Conservation (phyloP, 2,797 vertebrate species). For the Sardinella longiceps region DNA sequence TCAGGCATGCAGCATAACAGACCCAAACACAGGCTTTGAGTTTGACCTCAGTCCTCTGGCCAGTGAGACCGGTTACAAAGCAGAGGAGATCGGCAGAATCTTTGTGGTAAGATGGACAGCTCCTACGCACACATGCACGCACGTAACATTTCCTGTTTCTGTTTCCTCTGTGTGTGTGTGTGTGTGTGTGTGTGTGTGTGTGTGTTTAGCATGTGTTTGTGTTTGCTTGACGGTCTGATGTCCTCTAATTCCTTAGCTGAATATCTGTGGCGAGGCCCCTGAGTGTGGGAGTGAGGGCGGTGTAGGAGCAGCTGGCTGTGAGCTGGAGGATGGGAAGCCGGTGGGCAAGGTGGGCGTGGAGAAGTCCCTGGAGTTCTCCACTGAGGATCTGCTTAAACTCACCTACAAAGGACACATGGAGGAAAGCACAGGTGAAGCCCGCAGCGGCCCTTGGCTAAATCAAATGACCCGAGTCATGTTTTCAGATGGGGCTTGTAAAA, state of each 20-base stretch:
- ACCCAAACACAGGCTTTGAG: conserved; percentile 87
- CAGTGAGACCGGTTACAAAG: conserved; percentile 70
- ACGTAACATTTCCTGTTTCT: too few species aligned
- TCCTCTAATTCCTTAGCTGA: conserved; percentile 82
- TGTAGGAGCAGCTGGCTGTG: conserved; percentile 77
- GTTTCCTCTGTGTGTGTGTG: neutral
- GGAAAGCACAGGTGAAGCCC: conserved; percentile 69
- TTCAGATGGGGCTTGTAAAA: neutral
- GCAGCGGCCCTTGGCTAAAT: neutral
- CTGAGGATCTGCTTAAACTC: conserved; percentile 82
- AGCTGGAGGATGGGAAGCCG: conserved; percentile 65
- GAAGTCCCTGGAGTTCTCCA: conserved; percentile 82
- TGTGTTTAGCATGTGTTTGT: neutral
- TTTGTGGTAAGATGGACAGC: conserved; percentile 80
- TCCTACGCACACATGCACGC: too few species aligned
- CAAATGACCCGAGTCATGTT: neutral
- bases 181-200: too few species aligned
- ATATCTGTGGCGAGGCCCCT: conserved; percentile 79
- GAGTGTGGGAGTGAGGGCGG: conserved; percentile 69
- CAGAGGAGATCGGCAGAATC: conserved; percentile 73
- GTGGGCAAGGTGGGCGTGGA: conserved; percentile 76
- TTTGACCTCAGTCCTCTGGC: conserved; percentile 85
- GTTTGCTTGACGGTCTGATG: neutral
- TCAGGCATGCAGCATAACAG: conserved; percentile 83
- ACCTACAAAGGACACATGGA: conserved; percentile 78